A percentile compares a stretch with the other conserved stretches of the same genome.
phyloP scores from a whole-genome alignment of 2,888 invertebrate genomes.

The Physocephala rufipes region DNA sequence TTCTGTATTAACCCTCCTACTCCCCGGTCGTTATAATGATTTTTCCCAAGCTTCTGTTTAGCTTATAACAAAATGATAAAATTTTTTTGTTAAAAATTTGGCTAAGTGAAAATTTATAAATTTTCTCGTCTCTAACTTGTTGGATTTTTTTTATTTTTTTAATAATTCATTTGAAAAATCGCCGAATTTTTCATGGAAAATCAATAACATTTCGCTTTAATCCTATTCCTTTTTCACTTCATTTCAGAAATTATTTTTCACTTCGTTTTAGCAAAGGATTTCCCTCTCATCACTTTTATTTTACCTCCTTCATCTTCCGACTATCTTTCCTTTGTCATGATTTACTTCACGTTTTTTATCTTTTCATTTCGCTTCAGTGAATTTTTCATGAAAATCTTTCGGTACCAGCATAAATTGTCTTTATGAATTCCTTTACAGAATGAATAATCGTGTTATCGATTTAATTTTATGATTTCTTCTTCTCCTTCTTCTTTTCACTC shows the following conservation, averaged over 20 bases:
- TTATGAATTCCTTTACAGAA: conserved; percentile 29
- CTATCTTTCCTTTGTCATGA: conserved; percentile 27
- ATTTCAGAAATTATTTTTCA: conserved; percentile 33
- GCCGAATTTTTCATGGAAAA: background rate
- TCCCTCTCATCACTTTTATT: conserved; percentile 22
- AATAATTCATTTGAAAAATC: conserved; percentile 38
- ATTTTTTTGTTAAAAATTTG: conserved; percentile 22
- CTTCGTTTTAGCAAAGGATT: conserved; percentile 29
- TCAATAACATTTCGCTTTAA: background rate
- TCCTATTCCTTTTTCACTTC: conserved; percentile 28
- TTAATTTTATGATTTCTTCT: too few relatives aligned
- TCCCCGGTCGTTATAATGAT: too few relatives aligned
- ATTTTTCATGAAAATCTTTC: conserved; percentile 55
- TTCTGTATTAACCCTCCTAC: conserved; percentile 43
- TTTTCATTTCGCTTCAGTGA: conserved; percentile 54
- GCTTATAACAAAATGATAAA: conserved; percentile 3
- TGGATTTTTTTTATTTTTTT: conserved; percentile 34
- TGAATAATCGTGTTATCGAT: too few relatives aligned
- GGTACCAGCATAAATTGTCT: conserved; percentile 56
- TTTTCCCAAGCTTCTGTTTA: background rate
- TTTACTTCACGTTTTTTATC: conserved; percentile 44
- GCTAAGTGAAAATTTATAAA: conserved; percentile 1
- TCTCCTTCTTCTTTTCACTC: too few relatives aligned
- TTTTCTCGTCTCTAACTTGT: conserved; percentile 14
- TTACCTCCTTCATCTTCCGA: conserved; percentile 9